Base-by-base conservation (phyloP, 2,113 vertebrate species). In the Hylia prasina region DNA sequence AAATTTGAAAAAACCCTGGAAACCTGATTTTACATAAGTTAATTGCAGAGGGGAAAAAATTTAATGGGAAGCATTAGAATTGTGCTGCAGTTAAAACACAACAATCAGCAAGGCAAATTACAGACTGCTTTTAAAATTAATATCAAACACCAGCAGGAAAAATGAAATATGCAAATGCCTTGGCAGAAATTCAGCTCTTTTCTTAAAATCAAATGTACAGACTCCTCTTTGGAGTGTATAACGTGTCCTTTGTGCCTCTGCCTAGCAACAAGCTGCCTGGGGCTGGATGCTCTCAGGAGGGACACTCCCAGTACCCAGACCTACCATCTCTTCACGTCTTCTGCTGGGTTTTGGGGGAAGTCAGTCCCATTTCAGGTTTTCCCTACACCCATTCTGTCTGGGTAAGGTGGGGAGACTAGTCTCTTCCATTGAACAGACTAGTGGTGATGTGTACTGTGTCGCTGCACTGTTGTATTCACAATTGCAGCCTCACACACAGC, bases 201-300 rank as follows among this genome's bases (percentile, higher is more conserved):
- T 44, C 82, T 90, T 54, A 64, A 80, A 89, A 79, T 87, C 77
- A 71, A 64, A 93, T 65, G 42, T 84, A 58, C 90, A 93, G 87
- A 33, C 51, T 93, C 72, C 19, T 78, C 63, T 85, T 65, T 23
- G 47, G 68, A 94, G 47, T 1, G 0, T 65, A n/a, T 78, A 64
- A 61, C 6, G 13, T 35, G 47, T 50, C 50, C 56, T 95, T 93
- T 94, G 90, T 95, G 90, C 86, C 64, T 94, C 91, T 94, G 94
- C 92, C 69, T 96, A 96, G 96, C 94, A 97, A 96, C 93, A 45
- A 96, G 87, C 61, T 40, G 79, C 30, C 72, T 73, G 56, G 40
- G 45, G 51, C 69, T 40, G 35, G 48, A 14, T 82, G 75, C 24
- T 92, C 81, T 85, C 28, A 8, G 83, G 51, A 80, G 73, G 19